Evolutionary conservation across 2,113 vertebrate genomes (phyloP).

Genomic region (Daubentonia madagascariensis): DNA sequence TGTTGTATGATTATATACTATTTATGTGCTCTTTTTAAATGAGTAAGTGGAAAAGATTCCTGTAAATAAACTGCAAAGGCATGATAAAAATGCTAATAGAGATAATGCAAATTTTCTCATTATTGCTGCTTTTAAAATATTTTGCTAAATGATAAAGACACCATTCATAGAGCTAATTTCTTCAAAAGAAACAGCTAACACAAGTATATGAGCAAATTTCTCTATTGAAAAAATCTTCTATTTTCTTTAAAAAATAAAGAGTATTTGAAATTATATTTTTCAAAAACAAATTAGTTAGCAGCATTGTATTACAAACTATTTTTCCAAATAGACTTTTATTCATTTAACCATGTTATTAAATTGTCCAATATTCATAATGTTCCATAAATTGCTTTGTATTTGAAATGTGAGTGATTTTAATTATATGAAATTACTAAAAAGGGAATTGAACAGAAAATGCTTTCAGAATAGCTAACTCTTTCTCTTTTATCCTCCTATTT

Average conservation of each 20-base stretch:
- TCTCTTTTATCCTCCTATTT: not conserved
- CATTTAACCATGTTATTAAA: not conserved
- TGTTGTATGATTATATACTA: not conserved
- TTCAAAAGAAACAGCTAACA: not conserved
- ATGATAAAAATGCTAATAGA: not conserved
- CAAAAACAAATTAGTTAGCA: not conserved
- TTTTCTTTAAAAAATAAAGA: not conserved
- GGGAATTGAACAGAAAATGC: not conserved
- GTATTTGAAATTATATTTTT: not conserved
- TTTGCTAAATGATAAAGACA: not conserved
- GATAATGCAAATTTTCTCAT: not conserved
- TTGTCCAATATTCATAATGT: not conserved
- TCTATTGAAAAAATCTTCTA: not conserved
- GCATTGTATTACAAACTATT: not conserved
- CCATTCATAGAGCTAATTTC: not conserved
- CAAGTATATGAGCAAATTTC: not conserved
- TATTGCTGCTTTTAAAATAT: not conserved
- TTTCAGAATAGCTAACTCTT: not conserved
- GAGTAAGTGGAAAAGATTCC: not conserved
- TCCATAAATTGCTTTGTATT: conserved; percentile 23
- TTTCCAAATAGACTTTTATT: not conserved
- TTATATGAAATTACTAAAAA: not conserved
- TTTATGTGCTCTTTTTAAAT: not conserved
- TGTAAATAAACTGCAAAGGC: not conserved
- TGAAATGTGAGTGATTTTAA: not conserved